Evolutionary conservation across 2,888 invertebrate genomes (phyloP), one percentile per base, ranked within the genome.

Genomic region (Rotaria socialis): DNA sequence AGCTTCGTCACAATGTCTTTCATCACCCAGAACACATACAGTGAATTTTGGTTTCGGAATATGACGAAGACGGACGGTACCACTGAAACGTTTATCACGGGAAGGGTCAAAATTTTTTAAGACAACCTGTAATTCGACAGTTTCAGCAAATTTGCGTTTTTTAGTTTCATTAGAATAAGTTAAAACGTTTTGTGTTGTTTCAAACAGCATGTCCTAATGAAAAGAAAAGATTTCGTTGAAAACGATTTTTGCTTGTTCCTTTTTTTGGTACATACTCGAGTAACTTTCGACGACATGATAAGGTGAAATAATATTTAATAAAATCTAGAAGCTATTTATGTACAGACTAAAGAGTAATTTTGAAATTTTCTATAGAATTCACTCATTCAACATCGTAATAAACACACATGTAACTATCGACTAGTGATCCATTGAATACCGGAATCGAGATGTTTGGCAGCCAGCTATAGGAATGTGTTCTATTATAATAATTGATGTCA

Each of bases 61-160:
- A 93, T 97, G 94, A 94, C 97, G 97, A 91, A 99, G 93, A 92
- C 98, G 98, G 93, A 99, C 97, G 92, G 99, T 98, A 93, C 99
- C 99, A 90, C 96, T 96, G 95, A 99, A 99, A 96, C 99, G 98
- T 93, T 99, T 99, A 93, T 99, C 99, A 95, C 99, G 99, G 92
- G 97, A 97, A 89, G 99, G 98, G 93, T 99, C 99, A 94, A 99
- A 99, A 93, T 99, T 99, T 94, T 99, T 99, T 93, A 99, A 93
- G 90, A 97, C 97, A 90, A 99, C 96, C 93, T 99, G 99, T 87
- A 99, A 93, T 92, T 99, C 99, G 84, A 99, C 96, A 0, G 97
- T 96, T 92, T 99, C 98, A 91, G 96, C 93, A 92, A 99, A 99
- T 89, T 95, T 94, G 90, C 97, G 94, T 89, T 91, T 91, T 92